phyloP scores from a whole-genome alignment of 2,888 invertebrate species.

The Cinara cedri region DNA sequence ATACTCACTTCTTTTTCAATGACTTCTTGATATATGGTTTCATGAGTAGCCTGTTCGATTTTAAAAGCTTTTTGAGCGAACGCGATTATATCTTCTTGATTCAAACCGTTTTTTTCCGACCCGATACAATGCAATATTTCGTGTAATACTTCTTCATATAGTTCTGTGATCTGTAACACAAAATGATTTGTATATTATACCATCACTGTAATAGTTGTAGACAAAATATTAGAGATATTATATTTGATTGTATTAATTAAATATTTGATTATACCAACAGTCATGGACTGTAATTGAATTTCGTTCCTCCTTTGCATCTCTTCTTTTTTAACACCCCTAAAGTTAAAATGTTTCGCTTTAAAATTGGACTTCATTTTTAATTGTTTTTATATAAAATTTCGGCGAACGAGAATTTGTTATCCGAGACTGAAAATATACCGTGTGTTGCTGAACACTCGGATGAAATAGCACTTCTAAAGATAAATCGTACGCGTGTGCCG shows the following conservation, averaged over 20 bases:
- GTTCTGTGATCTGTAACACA: constrained; percentile 77
- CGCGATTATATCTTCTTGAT: constrained; percentile 72
- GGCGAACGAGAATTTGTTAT: background rate
- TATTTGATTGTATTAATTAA: background rate
- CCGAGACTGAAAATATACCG: constrained; percentile 38
- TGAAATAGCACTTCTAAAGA: constrained; percentile 57
- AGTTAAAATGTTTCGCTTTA: constrained; percentile 67
- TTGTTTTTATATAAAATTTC: constrained; percentile 6
- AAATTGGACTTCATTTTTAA: constrained; percentile 46
- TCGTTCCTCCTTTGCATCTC: constrained; percentile 76
- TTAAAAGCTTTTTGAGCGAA: constrained; percentile 83
- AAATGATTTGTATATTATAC: constrained; percentile 39
- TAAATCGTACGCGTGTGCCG: constrained; percentile 54
- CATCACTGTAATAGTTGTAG: too few relatives aligned
- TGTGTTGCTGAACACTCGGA: constrained; percentile 46
- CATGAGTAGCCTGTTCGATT: constrained; percentile 78
- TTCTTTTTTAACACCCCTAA: constrained; percentile 80
- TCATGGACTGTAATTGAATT: constrained; percentile 78
- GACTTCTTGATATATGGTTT: constrained; percentile 73
- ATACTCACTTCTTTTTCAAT: constrained; percentile 72
- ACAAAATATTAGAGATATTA: too few relatives aligned
- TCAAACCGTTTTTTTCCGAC: constrained; percentile 75
- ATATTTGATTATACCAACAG: constrained; percentile 68
- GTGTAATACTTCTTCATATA: constrained; percentile 82
- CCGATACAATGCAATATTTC: constrained; percentile 85